Conservation (phyloP, 23 tunicate species). For the Styela clava region DNA sequence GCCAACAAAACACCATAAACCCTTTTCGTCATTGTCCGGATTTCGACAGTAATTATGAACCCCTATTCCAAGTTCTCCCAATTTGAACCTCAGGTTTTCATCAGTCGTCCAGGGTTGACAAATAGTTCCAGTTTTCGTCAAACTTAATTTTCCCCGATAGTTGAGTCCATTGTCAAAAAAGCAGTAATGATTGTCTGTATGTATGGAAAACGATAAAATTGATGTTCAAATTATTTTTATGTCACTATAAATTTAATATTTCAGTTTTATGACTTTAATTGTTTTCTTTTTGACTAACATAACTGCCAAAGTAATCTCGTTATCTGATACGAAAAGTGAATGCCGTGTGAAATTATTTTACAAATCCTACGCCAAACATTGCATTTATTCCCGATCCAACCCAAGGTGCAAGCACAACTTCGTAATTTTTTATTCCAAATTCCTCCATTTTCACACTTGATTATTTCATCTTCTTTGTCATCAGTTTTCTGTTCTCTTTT, state of each 20-base stretch:
- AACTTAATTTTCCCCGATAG: slow-evolving; percentile 43
- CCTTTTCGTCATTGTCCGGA: slow-evolving; percentile 51
- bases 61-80: slow-evolving; percentile 41
- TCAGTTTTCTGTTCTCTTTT: neutral
- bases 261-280: neutral
- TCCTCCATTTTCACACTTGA: neutral
- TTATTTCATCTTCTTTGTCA: neutral
- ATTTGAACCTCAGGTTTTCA: slow-evolving; percentile 19
- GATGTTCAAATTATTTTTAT: neutral
- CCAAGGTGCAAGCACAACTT: slow-evolving; percentile 12
- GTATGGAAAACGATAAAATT: neutral
- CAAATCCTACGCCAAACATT: slow-evolving; percentile 9
- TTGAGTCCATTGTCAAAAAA: slow-evolving; percentile 38
- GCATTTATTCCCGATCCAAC: slow-evolving; percentile 18
- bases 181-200: slow-evolving; percentile 44
- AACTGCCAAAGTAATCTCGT: too few relatives aligned
- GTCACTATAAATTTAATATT: neutral
- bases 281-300: neutral
- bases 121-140: slow-evolving; percentile 26
- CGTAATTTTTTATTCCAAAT: slow-evolving; percentile 4
- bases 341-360: neutral
- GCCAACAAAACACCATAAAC: slow-evolving; percentile 49
- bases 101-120: slow-evolving; percentile 52
- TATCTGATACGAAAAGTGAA: too few relatives aligned
- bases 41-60: slow-evolving; percentile 48